Evolutionary conservation across 2,888 invertebrate species (phyloP).

Genomic region (Stenolophus ochropezus): DNA sequence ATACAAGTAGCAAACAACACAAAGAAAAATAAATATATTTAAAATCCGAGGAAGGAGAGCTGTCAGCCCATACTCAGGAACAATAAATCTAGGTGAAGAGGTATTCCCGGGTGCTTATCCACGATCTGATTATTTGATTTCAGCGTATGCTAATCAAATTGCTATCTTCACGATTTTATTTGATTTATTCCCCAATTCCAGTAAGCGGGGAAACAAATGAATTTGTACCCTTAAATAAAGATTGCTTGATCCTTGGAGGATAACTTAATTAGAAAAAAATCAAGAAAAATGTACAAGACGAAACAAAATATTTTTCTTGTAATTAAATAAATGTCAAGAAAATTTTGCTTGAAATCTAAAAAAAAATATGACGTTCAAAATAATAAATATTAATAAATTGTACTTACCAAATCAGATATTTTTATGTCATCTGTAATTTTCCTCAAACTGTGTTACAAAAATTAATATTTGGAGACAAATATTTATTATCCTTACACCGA

Average conservation of each 20-base stretch:
- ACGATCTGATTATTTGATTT: conserved; percentile 2
- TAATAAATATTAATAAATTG: too few relatives aligned
- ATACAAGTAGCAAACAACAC: background rate
- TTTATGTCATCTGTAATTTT: too few relatives aligned
- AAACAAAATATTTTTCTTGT: too few relatives aligned
- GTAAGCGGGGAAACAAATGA: background rate
- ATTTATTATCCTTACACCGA: too few relatives aligned
- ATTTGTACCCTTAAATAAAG: background rate
- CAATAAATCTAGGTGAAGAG: conserved; percentile 14
- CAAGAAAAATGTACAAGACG: background rate
- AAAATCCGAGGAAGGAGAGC: conserved; percentile 4
- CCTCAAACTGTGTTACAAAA: too few relatives aligned
- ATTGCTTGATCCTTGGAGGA: background rate
- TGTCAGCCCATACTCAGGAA: background rate
- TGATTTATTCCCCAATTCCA: background rate
- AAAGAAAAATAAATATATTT: conserved; percentile 2
- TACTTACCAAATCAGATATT: too few relatives aligned
- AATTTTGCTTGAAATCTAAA: too few relatives aligned
- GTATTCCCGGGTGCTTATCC: background rate
- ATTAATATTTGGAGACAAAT: too few relatives aligned
- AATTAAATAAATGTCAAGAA: too few relatives aligned
- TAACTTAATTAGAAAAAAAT: background rate
- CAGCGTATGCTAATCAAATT: background rate
- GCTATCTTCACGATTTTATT: background rate
- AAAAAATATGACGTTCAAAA: too few relatives aligned